Conservation (phyloP, 2,797 vertebrate species). For the Fundulus diaphanus region DNA sequence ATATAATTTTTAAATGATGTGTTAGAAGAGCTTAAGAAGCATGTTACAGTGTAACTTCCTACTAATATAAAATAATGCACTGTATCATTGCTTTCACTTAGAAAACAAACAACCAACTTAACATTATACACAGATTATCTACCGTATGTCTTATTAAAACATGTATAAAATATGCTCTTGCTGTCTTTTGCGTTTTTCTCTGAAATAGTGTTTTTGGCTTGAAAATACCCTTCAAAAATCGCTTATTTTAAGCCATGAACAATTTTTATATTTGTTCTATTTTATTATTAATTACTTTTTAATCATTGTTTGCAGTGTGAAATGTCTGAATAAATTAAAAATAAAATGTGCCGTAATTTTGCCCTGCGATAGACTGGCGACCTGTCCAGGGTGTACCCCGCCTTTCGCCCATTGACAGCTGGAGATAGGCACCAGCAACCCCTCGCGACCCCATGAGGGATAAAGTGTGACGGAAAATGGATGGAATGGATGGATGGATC, state of each 20-base stretch:
- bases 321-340: not conserved
- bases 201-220: not conserved
- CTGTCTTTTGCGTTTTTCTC: not conserved
- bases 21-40: not conserved
- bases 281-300: not conserved
- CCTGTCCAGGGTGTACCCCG: too few species aligned
- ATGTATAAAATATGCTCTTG: not conserved
- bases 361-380: too few species aligned
- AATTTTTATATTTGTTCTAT: not conserved
- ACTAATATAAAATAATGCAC: not conserved
- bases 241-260: not conserved
- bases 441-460: too few species aligned
- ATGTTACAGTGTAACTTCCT: not conserved
- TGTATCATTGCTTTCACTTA: not conserved
- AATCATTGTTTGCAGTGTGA: not conserved
- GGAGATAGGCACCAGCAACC: too few species aligned
- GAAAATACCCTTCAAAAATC: too few species aligned
- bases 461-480: too few species aligned
- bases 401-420: too few species aligned
- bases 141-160: not conserved
- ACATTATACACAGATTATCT: constrained; percentile 2
- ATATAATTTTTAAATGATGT: not conserved
- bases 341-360: not conserved
- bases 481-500: too few species aligned
- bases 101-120: not conserved